Evolutionary conservation across 2,113 vertebrate genomes (phyloP).

Genomic region (Callipepla californica): DNA sequence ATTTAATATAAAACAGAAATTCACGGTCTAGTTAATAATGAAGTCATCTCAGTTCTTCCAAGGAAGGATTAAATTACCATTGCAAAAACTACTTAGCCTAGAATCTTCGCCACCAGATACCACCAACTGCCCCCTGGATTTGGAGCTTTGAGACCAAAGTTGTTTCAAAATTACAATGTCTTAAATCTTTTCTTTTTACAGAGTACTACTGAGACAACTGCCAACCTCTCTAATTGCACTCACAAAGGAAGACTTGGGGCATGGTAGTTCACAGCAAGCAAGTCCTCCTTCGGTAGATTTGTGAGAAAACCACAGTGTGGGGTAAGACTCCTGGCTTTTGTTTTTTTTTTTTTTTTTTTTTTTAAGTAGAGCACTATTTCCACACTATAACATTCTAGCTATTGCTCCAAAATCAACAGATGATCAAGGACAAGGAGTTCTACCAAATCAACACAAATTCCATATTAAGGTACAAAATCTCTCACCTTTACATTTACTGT

Average conservation of each 20-base stretch:
- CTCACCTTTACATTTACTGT: neutral
- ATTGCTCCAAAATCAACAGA: constrained; percentile 43
- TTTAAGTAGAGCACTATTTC: neutral
- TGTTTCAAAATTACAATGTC: neutral
- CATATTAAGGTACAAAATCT: neutral
- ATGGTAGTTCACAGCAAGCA: neutral
- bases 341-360: no score
- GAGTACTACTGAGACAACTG: neutral
- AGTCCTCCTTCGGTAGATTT: neutral
- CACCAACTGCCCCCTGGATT: neutral
- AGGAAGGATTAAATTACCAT: neutral
- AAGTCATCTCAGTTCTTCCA: neutral
- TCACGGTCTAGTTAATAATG: no score
- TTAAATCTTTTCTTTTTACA: neutral
- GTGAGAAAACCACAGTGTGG: neutral
- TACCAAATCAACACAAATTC: constrained; percentile 1
- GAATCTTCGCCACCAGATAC: no score
- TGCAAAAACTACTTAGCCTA: neutral
- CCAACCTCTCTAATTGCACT: neutral
- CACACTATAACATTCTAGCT: neutral
- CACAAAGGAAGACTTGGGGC: neutral
- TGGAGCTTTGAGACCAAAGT: neutral
- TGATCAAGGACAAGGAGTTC: constrained; percentile 24
- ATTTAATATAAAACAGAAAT: neutral
- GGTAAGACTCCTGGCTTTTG: neutral